Conservation (phyloP, 2,113 vertebrate species). For the Plectropomus leopardus region DNA sequence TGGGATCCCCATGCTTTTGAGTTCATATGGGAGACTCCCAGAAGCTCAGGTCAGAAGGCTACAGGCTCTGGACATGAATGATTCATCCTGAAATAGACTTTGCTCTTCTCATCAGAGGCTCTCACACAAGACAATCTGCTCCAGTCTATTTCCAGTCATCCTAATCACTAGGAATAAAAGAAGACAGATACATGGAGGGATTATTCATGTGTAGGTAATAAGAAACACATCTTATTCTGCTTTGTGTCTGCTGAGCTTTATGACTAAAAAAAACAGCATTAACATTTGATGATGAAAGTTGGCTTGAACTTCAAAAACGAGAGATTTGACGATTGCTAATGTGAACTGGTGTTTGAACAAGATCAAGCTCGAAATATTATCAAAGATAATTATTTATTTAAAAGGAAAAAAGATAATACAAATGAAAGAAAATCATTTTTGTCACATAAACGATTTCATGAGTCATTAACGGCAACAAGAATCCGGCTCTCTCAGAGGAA, state of each 20-base stretch:
- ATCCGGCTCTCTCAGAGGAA: constrained; percentile 44
- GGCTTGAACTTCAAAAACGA: constrained; percentile 45
- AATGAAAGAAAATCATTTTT: constrained; percentile 72
- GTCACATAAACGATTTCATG: constrained; percentile 76
- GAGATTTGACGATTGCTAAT: constrained; percentile 10
- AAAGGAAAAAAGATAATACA: constrained; percentile 79
- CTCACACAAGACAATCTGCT: constrained; percentile 45
- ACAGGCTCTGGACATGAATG: constrained; percentile 57
- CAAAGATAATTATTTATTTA: constrained; percentile 83
- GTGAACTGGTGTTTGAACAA: constrained; percentile 56
- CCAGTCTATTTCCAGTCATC: constrained; percentile 18
- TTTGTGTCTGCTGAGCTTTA: constrained; percentile 21
- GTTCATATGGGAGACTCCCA: constrained; percentile 52
- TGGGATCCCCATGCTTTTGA: constrained; percentile 56
- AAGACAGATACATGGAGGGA: constrained; percentile 1
- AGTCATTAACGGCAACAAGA: constrained; percentile 68
- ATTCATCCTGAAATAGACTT: constrained; percentile 67
- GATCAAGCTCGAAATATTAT: constrained; percentile 69
- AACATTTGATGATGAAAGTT: constrained; percentile 59
- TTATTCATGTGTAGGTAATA: constrained; percentile 22
- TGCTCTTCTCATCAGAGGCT: constrained; percentile 44
- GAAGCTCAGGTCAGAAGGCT: constrained; percentile 61
- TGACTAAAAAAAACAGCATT: not conserved
- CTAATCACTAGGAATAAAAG: constrained; percentile 21
- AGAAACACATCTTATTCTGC: constrained; percentile 13